Evolutionary conservation across 2,888 invertebrate genomes (phyloP).

Genomic region (Parthenolecanium corni): DNA sequence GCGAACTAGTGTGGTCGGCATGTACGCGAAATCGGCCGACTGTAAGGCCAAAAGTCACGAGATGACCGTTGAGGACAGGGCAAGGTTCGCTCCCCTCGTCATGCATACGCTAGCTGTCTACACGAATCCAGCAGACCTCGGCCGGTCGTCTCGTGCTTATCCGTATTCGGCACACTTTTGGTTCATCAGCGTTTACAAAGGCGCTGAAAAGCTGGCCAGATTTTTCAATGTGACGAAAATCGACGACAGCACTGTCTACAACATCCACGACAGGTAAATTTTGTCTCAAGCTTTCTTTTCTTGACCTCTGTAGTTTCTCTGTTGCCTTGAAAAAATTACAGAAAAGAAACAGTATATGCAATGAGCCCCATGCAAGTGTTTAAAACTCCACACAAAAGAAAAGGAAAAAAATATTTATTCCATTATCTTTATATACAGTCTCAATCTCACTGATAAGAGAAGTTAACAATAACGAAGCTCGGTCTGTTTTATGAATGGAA

Average conservation of each 20-base stretch:
- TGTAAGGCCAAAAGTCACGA: conserved; percentile 15
- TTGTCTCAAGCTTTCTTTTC: neutral
- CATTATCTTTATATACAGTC: too few species aligned
- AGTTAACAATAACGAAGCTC: too few species aligned
- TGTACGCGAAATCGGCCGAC: conserved; percentile 1
- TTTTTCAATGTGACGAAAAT: conserved; percentile 39
- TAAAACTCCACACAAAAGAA: too few species aligned
- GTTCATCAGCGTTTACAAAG: conserved; percentile 48
- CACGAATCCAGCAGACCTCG: conserved; percentile 33
- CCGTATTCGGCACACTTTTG: conserved; percentile 40
- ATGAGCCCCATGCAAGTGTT: too few species aligned
- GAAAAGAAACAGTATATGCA: too few species aligned
- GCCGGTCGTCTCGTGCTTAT: neutral
- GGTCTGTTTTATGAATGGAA: too few species aligned
- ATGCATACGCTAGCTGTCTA: conserved; percentile 45
- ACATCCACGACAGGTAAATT: conserved; percentile 46
- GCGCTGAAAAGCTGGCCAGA: conserved; percentile 44
- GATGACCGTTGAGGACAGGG: conserved; percentile 22
- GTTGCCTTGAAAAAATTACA: too few species aligned
- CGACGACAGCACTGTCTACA: conserved; percentile 44
- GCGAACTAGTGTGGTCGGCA: conserved; percentile 4
- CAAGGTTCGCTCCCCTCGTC: conserved; percentile 38
- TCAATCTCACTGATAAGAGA: too few species aligned
- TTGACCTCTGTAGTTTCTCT: neutral
- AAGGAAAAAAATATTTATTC: too few species aligned